Base-by-base conservation (phyloP, 2,888 invertebrate genomes). In the Brachyopa scutellaris region DNA sequence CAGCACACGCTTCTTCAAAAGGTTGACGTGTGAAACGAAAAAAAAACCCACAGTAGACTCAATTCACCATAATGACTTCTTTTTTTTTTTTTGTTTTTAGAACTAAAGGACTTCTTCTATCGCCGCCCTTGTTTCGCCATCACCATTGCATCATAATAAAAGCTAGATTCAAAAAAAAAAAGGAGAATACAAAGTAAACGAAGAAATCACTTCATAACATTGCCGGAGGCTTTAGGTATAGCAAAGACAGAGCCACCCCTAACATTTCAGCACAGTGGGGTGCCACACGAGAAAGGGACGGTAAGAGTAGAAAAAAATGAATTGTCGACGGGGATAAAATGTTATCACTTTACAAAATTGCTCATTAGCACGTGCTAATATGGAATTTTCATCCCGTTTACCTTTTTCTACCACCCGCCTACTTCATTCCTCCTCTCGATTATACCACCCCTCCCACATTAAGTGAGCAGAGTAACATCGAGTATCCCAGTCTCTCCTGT, bases 271-370 rank as follows among this genome's bases (percentile, higher is more conserved):
- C 19, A 29, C 8, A 31, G 55, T 11, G 31, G 55, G 49, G 36
- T 62, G 33, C 40, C 9, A 23, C 26, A 38, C n/a, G 8, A 7
- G 26, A 19, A 38, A 6, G 21, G 45, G 51, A 62, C 13, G 51
- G 51, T 40, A n/a, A n/a, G n/a, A n/a, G n/a, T n/a, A n/a, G n/a
- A 5, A 72, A 70, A 77, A 82, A 82, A 82, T 82, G 82, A 82
- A 82, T 82, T 82, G 84, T 70, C 67, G 66, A 73, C 69, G 36
- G 40, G 80, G 74, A 85, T 84, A 84, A 78, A 78, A 80, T 84
- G 85, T 84, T 84, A 85, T 85, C 85, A 84, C 84, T 84, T 85
- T 84, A 85, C 84, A 84, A 85, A 85, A 85, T 84, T 85, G 84
- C 84, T 85, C 84, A 85, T 85, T 85, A 85, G 84, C 80, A 84